Base-by-base conservation (phyloP, 2,888 invertebrate genomes). In the Apodemia zela region DNA sequence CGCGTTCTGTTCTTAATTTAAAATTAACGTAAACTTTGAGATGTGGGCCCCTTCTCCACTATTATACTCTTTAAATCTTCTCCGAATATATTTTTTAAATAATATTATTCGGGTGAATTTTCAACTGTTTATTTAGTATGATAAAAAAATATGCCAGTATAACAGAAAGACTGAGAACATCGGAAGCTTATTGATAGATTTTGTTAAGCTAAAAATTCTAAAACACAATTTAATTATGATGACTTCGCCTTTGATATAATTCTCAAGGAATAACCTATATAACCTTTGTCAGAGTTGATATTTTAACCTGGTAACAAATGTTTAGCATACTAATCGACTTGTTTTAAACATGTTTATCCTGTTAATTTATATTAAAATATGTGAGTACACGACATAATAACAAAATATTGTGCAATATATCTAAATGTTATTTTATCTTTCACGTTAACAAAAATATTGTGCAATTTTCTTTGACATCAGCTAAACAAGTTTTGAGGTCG, bases 221-320 rank as follows among this genome's bases (percentile, higher is more conserved):
- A n/a, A n/a, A 6, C n/a, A n/a, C 4, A 0, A n/a, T n/a, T 45
- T n/a, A 45, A 45, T 45, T 15, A 45, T 45, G 15, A 38, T n/a
- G 45, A 7, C 45, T n/a, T 45, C n/a, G n/a, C n/a, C n/a, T 45
- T 45, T 38, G 5, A 6, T 0, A 45, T n/a, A n/a, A n/a, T n/a
- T 45, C 45, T 45, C 45, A n/a, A 45, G n/a, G 45, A 45, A 45
- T 45, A 7, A n/a, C 45, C 45, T 45, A n/a, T 45, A n/a, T 42
- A 42, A 42, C 6, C n/a, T 7, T 6, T 45, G n/a, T n/a, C n/a
- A 45, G 45, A 15, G 1, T 13, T 45, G n/a, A 45, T 45, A 13
- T 38, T 38, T 3, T 38, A 38, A 38, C 38, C 2, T 38, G n/a
- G n/a, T 45, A n/a, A 45, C 45, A n/a, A 45, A n/a, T 45, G n/a